Base-by-base conservation (phyloP, 2,888 invertebrate genomes). In the Aradus depressus region DNA sequence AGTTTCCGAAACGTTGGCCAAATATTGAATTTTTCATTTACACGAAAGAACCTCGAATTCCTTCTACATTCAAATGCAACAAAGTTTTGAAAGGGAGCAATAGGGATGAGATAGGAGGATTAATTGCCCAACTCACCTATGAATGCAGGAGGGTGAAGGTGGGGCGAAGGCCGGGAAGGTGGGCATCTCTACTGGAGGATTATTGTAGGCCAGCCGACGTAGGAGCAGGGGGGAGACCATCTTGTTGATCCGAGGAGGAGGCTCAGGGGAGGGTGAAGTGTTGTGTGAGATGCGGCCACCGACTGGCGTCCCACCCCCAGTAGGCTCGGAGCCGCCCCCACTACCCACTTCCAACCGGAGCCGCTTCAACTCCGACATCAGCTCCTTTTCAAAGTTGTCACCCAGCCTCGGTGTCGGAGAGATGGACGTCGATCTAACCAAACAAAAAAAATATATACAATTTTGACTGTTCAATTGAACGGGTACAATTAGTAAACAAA, bases 371-470 rank as follows among this genome's bases (percentile, higher is more conserved):
- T 54, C 54, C n/a, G 39, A 41, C 16, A 51, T 26, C 14, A 54
- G 32, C 18, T 47, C 47, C n/a, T 47, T 47, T 47, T 47, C 47
- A 19, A 47, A 37, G 23, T 38, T 51, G 34, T 56, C 55, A 10
- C 52, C 55, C 14, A 54, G 37, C 31, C 52, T 55, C 16, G 54
- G 55, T 38, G 60, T 62, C 10, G 62, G 62, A 18, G 62, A 62
- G 23, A 61, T 56, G 8, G 62, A 62, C 25, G 61, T 58, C 16
- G 62, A 62, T 50, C 62, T 61, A 51, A 31, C 38, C n/a, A n/a
- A n/a, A 41, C 21, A 26, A 19, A 31, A 21, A 35, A 16, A 28
- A 14, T 12, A 19, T 16, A 19, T 12, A 12, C 34, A 19, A 8
- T 21, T 41, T 41, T 6, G 6, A 8, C 6, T 8, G 18, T 8